Conservation (phyloP, 64 coral and sea anemone species). For the Acropora tenuis region DNA sequence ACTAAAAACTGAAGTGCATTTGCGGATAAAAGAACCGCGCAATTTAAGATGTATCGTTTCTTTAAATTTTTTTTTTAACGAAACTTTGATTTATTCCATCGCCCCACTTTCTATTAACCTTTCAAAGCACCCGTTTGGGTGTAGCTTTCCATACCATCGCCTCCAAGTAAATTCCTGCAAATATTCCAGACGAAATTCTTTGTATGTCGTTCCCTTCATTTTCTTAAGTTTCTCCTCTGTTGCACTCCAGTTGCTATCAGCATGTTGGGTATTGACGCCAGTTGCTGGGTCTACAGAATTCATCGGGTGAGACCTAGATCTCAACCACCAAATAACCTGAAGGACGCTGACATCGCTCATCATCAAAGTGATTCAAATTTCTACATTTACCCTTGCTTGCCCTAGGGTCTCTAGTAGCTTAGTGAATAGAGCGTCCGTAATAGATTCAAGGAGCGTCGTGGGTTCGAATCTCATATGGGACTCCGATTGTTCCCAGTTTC, state of each 20-base stretch:
- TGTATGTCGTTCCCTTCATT: constrained; percentile 12
- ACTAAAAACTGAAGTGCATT: not conserved
- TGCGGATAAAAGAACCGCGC: not conserved
- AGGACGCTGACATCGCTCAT: no score
- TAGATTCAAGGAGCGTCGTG: no score
- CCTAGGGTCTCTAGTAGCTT: no score
- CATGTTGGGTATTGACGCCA: constrained; percentile 46
- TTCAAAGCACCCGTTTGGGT: not conserved
- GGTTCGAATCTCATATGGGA: no score
- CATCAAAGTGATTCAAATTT: no score
- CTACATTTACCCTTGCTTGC: no score
- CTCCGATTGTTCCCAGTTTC: no score
- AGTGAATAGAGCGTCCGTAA: no score
- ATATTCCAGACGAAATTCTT: constrained; percentile 40
- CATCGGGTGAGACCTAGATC: not conserved
- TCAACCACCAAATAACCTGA: not conserved
- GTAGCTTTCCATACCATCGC: constrained; percentile 31
- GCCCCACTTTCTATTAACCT: not conserved
- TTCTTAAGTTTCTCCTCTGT: no score
- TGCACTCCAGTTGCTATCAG: not conserved
- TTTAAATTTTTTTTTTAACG: not conserved
- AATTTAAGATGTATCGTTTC: not conserved
- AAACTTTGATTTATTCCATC: constrained; percentile 1
- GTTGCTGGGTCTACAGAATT: constrained; percentile 54
- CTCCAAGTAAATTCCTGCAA: constrained; percentile 56